Percentiles rank a stretch among this genome's conserved stretches.
Evolutionary conservation across 2,113 vertebrate genomes (phyloP).

Genomic region (Ammodramus savannarum): DNA sequence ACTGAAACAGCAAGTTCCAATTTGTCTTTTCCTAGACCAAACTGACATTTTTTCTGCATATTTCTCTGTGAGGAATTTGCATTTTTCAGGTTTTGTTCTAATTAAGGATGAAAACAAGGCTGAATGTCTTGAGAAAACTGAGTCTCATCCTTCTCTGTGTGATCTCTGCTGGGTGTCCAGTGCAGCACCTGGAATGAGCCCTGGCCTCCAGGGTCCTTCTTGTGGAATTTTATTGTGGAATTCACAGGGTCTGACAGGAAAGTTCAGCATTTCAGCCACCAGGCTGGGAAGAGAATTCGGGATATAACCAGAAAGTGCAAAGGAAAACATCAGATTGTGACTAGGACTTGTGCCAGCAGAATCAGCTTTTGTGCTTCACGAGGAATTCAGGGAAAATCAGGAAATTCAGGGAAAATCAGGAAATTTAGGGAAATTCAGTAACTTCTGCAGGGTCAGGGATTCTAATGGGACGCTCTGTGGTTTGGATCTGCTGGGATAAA

Average conservation of each 20-base stretch:
- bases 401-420: not conserved
- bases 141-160: not conserved
- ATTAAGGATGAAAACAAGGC: not conserved
- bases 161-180: not conserved
- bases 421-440: not conserved
- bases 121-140: not conserved
- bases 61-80: not conserved
- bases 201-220: not conserved
- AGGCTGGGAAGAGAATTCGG: not conserved
- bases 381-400: not conserved
- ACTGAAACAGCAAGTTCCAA: not conserved
- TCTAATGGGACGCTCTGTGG: rapidly evolving
- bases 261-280: not conserved
- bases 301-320: not conserved
- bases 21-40: not conserved
- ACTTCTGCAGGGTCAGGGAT: not conserved
- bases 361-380: not conserved
- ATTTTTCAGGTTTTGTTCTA: not conserved
- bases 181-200: not conserved
- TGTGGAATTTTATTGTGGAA: not conserved
- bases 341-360: not conserved
- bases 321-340: not conserved
- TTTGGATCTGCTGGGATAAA: not conserved
- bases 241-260: not conserved
- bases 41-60: not conserved